phyloP scores from a whole-genome alignment of 2,113 vertebrate species.

The Rostratula benghalensis region DNA sequence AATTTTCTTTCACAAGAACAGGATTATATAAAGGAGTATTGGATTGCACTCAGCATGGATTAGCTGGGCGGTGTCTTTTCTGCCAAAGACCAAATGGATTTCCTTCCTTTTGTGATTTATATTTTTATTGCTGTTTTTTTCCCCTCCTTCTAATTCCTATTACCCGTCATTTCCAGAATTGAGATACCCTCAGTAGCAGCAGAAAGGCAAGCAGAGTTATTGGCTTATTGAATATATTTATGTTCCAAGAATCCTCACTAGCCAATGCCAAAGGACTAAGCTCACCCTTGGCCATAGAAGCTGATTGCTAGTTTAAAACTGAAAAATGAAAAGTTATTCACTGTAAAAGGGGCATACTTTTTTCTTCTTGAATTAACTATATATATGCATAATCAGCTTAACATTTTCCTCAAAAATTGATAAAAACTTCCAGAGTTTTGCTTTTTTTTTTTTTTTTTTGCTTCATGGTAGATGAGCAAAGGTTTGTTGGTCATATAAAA shows the following conservation, averaged over 20 bases:
- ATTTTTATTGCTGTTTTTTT: slow-evolving; percentile 77
- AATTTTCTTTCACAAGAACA: slow-evolving; percentile 82
- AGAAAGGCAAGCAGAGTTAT: slow-evolving; percentile 72
- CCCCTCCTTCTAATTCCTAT: slow-evolving; percentile 76
- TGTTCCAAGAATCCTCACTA: slow-evolving; percentile 68
- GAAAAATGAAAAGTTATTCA: slow-evolving; percentile 44
- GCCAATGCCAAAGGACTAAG: slow-evolving; percentile 52
- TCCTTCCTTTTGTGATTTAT: slow-evolving; percentile 84
- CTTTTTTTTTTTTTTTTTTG: neutral
- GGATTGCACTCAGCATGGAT: slow-evolving; percentile 84
- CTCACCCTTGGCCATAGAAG: slow-evolving; percentile 32
- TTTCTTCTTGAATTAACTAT: neutral
- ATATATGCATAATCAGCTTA: neutral
- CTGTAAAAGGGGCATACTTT: neutral
- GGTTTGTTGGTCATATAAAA: neutral
- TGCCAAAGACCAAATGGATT: slow-evolving; percentile 83
- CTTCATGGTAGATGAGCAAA: neutral
- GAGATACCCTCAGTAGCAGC: slow-evolving; percentile 70
- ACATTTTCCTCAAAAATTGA: neutral
- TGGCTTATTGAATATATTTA: slow-evolving; percentile 76
- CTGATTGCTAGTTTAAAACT: slow-evolving; percentile 41
- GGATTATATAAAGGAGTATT: slow-evolving; percentile 84
- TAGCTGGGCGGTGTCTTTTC: slow-evolving; percentile 75
- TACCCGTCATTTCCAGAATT: slow-evolving; percentile 76
- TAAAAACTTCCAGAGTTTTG: neutral